A percentile compares a stretch with the other conserved stretches of the same genome.
These are phyloP conservation scores for Corythaeola cristata DNA, from an alignment of 2,113 vertebrate genomes.

Conservation along the genomic window DNA sequence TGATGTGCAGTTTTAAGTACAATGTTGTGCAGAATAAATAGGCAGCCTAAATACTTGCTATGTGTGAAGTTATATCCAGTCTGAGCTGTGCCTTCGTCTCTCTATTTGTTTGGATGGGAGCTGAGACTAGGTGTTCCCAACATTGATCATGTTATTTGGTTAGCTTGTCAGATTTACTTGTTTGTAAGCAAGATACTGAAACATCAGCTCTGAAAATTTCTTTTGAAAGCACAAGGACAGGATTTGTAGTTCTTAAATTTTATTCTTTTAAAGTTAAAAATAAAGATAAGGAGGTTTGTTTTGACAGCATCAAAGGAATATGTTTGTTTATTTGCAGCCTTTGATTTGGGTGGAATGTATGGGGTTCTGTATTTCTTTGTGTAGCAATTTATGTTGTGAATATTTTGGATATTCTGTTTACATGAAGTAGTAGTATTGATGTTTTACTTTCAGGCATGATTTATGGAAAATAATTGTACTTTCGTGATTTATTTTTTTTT, in stretches of 20 bases:
- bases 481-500: background rate
- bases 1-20: background rate
- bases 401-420: conserved; percentile 25
- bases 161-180: conserved; percentile 33
- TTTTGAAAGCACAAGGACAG: conserved; percentile 57
- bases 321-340: conserved; percentile 57
- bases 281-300: conserved; percentile 59
- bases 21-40: background rate
- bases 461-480: background rate
- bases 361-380: background rate
- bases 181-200: conserved; percentile 40
- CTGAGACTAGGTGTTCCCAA: background rate
- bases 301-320: conserved; percentile 60
- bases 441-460: conserved; percentile 3
- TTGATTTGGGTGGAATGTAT: conserved; percentile 48
- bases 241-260: conserved; percentile 59
- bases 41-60: background rate
- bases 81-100: background rate
- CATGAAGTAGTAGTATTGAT: background rate
- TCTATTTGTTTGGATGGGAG: background rate
- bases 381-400: conserved; percentile 42
- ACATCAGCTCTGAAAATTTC: conserved; percentile 3
- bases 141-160: background rate
- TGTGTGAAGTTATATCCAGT: background rate
- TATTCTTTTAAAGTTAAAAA: conserved; percentile 64